Percentiles rank a stretch among this genome's conserved stretches.
These are phyloP conservation scores for Ornithoptera alexandrae DNA, from an alignment of 2,888 invertebrate genomes.

Conservation along the genomic window DNA sequence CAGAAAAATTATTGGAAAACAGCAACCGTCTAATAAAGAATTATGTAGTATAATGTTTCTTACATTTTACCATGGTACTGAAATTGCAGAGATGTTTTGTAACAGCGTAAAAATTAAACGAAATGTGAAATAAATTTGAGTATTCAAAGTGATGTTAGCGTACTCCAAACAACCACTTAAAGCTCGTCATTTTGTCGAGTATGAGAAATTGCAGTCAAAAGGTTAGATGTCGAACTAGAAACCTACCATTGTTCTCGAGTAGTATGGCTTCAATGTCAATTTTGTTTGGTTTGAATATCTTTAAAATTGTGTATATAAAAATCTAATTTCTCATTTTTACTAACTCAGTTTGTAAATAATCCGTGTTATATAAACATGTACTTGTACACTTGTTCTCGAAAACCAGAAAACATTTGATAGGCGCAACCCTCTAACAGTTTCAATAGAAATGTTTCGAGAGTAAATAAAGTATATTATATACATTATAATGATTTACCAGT, in stretches of 20 bases:
- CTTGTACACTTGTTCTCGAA: no score
- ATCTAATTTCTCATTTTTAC: no score
- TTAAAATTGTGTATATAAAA: not conserved
- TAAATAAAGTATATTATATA: not conserved
- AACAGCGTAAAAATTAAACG: conserved; percentile 13
- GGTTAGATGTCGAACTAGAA: conserved; percentile 12
- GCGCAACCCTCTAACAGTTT: no score
- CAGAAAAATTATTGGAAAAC: no score
- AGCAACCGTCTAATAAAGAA: not conserved
- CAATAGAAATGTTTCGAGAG: no score
- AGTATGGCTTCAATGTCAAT: not conserved
- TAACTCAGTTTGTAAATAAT: no score
- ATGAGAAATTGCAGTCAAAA: conserved; percentile 18
- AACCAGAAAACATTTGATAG: no score
- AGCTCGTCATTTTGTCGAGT: conserved; percentile 12
- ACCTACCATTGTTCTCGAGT: not conserved
- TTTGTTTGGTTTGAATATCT: not conserved
- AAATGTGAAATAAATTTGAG: conserved; percentile 12
- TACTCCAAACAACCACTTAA: conserved; percentile 23
- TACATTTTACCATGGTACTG: conserved; percentile 1
- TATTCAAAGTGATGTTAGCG: conserved; percentile 16
- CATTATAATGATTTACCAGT: not conserved
- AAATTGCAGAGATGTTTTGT: conserved; percentile 12
- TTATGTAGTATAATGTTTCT: conserved; percentile 7
- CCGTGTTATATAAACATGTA: no score